Conservation (phyloP, 2,113 vertebrate genomes). For the Macrotis lagotis region DNA sequence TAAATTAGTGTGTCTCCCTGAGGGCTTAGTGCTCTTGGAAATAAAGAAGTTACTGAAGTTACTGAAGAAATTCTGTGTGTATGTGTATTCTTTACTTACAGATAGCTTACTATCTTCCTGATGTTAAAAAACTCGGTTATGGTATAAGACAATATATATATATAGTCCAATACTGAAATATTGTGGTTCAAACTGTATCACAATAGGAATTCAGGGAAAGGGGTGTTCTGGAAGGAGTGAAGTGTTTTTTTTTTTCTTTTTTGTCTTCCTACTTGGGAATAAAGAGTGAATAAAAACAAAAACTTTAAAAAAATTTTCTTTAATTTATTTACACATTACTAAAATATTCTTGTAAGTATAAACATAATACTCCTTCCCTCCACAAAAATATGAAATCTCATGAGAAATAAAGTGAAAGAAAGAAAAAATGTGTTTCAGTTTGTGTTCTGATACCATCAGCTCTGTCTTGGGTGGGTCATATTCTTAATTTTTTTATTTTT, state of each 20-base stretch:
- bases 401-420: too few relatives aligned
- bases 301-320: too few relatives aligned
- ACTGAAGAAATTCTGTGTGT: not conserved
- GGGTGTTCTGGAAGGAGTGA: not conserved
- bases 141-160: not conserved
- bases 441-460: too few relatives aligned
- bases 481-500: too few relatives aligned
- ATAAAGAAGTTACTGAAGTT: not conserved
- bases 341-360: too few relatives aligned
- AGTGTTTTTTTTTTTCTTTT: not conserved
- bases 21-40: not conserved
- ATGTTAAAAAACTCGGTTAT: not conserved
- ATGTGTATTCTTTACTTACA: not conserved
- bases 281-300: not conserved
- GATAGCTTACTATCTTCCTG: not conserved
- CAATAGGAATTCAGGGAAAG: not conserved
- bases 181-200: not conserved
- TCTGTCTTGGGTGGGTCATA: too few relatives aligned
- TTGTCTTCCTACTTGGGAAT: not conserved
- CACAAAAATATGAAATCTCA: too few relatives aligned
- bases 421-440: too few relatives aligned
- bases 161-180: not conserved
- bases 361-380: too few relatives aligned
- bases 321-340: too few relatives aligned
- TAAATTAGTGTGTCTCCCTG: not conserved